A percentile compares a stretch with the other conserved stretches of the same genome.
phyloP scores from a whole-genome alignment of 2,113 vertebrate genomes.

The Archilochus colubris region DNA sequence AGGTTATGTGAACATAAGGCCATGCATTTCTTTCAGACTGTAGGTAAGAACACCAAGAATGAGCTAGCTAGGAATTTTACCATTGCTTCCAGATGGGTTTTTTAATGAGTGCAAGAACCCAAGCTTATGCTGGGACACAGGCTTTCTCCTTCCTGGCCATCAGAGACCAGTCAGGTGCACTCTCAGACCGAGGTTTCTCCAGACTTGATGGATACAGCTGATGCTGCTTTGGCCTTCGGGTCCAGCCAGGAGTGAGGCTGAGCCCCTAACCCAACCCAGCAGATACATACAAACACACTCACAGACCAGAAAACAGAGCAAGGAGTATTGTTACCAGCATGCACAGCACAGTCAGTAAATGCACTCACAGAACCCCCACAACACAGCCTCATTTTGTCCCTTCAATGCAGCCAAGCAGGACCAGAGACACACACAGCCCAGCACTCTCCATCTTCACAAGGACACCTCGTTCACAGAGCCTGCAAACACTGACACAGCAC shows the following conservation, averaged over 20 bases:
- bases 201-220: neutral
- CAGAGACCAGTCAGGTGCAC: fast-evolving
- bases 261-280: neutral
- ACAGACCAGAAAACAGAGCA: fast-evolving
- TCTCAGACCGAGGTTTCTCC: neutral
- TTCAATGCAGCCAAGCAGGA: neutral
- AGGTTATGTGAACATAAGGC: neutral
- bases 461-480: fast-evolving
- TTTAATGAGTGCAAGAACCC: neutral
- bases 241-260: neutral
- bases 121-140: fast-evolving
- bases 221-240: fast-evolving
- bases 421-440: fast-evolving
- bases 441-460: neutral
- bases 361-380: fast-evolving
- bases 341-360: neutral
- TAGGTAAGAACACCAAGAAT: neutral
- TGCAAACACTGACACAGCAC: neutral
- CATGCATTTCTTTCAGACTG: neutral
- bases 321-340: neutral
- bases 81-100: neutral
- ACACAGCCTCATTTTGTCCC: neutral
- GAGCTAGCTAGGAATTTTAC: neutral
- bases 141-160: neutral
- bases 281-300: neutral